phyloP scores from a whole-genome alignment of 2,113 vertebrate genomes.

The Apus apus region DNA sequence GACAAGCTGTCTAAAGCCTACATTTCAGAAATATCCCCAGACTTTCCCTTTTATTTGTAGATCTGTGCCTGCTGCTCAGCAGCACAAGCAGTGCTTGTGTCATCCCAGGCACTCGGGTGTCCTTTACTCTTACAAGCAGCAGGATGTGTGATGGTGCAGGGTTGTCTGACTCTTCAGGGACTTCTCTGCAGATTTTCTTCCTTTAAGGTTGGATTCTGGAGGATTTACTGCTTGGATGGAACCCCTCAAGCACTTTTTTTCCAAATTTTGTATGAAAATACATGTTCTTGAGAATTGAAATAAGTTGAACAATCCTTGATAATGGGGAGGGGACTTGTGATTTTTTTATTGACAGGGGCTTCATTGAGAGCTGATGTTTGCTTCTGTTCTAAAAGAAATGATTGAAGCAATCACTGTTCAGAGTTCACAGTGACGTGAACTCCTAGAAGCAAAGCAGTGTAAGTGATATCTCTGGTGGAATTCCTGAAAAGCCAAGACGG shows the following conservation, averaged over 20 bases:
- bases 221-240: neutral
- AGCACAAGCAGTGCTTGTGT: neutral
- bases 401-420: neutral
- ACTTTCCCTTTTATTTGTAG: neutral
- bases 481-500: neutral
- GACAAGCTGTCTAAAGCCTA: neutral
- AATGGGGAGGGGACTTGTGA: neutral
- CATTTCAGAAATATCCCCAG: neutral
- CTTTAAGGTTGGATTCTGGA: neutral
- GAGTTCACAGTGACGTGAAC: neutral
- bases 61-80: neutral
- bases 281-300: neutral
- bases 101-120: neutral
- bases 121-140: neutral
- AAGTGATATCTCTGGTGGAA: neutral
- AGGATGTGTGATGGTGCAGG: neutral
- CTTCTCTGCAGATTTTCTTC: neutral
- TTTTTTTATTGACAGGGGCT: neutral
- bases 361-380: neutral
- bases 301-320: neutral
- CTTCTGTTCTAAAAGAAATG: neutral
- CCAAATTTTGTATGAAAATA: neutral
- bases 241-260: neutral
- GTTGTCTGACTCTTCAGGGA: neutral
- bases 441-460: neutral